Percentiles rank a stretch among this genome's conserved stretches.
phyloP scores from a whole-genome alignment of 2,888 invertebrate genomes.

The Diadegma fenestrale region DNA sequence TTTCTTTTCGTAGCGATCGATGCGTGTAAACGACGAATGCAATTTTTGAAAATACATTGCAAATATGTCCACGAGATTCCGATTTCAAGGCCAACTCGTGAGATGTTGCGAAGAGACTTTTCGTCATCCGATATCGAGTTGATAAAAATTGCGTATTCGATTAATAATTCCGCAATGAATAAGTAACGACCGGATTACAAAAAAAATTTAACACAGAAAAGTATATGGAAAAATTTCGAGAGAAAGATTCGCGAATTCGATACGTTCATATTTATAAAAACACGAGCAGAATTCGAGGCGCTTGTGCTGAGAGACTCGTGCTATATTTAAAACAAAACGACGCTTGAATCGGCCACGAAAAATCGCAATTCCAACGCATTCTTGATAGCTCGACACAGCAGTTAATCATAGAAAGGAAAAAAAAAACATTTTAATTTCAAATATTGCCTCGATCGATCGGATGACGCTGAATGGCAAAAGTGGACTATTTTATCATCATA shows the following conservation, averaged over 20 bases:
- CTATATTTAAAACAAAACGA: slow-evolving; percentile 51
- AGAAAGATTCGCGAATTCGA: background rate
- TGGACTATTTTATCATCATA: too few relatives aligned
- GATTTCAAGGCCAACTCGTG: background rate
- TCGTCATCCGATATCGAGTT: background rate
- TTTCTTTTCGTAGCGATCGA: background rate
- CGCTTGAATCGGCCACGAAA: background rate
- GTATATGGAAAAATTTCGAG: background rate
- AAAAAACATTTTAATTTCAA: slow-evolving; percentile 26
- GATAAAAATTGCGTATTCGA: background rate
- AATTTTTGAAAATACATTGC: background rate
- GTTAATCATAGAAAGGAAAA: slow-evolving; percentile 2
- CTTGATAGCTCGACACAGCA: background rate
- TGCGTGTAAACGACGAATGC: background rate
- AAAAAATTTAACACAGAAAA: too few relatives aligned
- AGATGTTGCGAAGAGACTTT: background rate
- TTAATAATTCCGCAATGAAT: too few relatives aligned
- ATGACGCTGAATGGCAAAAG: too few relatives aligned
- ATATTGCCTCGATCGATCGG: background rate
- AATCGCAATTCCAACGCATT: background rate
- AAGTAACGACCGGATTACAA: too few relatives aligned
- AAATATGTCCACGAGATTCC: background rate
- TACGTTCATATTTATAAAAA: slow-evolving; percentile 24
- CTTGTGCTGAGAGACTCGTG: slow-evolving; percentile 8
- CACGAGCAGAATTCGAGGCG: slow-evolving; percentile 36